phyloP scores from a whole-genome alignment of 2,888 invertebrate genomes.

The Meteorus cinctellus region DNA sequence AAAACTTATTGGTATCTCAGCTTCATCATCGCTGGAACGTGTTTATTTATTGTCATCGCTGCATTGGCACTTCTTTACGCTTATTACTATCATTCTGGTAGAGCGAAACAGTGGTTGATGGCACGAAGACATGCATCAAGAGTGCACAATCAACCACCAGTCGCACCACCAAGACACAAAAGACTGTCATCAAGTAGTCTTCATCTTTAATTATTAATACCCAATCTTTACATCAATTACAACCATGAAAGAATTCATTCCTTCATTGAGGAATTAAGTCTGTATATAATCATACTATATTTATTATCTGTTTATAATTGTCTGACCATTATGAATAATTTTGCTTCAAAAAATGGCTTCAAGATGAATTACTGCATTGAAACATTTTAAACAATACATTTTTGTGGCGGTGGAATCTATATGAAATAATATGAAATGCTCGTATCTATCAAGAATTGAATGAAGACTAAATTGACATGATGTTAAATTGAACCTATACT shows the following conservation, averaged over 20 bases:
- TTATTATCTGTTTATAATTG: slow-evolving; percentile 9
- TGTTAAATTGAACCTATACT: too few species aligned
- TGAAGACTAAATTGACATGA: too few species aligned
- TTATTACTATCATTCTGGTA: slow-evolving; percentile 85
- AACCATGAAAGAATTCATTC: not conserved
- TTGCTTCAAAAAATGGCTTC: not conserved
- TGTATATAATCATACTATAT: slow-evolving; percentile 35
- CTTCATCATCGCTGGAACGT: slow-evolving; percentile 78
- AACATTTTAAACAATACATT: slow-evolving; percentile 20
- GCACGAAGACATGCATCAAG: slow-evolving; percentile 54
- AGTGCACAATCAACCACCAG: slow-evolving; percentile 57
- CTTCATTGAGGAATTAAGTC: not conserved
- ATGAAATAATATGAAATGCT: too few species aligned
- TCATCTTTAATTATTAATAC: slow-evolving; percentile 55
- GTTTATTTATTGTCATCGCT: slow-evolving; percentile 80
- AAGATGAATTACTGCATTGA: not conserved
- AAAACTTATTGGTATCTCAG: slow-evolving; percentile 66
- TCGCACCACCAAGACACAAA: slow-evolving; percentile 69
- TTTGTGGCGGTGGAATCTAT: too few species aligned
- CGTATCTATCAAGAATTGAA: too few species aligned
- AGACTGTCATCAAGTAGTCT: slow-evolving; percentile 55
- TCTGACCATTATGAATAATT: not conserved
- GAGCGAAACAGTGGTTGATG: slow-evolving; percentile 79
- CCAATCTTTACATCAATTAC: not conserved
- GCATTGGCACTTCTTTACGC: slow-evolving; percentile 81